Evolutionary conservation across 2,797 vertebrate genomes (phyloP).

Genomic region (Eulemur coronatus): DNA sequence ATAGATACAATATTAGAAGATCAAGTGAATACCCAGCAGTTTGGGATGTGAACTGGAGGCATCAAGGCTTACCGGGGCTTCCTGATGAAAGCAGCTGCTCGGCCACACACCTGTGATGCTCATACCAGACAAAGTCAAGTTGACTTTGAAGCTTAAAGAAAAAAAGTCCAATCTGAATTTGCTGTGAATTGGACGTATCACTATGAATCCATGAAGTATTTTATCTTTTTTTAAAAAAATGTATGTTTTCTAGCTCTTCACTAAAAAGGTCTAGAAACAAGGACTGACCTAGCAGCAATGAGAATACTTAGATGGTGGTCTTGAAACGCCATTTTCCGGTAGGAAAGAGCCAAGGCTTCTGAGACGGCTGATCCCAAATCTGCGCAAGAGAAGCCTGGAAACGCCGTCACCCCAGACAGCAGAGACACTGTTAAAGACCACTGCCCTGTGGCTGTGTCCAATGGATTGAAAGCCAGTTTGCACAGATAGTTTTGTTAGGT

Average conservation of each 20-base stretch:
- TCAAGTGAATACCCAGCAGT: not conserved
- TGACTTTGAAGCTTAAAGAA: not conserved
- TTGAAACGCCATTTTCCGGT: not conserved
- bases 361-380: not conserved
- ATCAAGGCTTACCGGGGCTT: not conserved
- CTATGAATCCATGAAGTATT: not conserved
- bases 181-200: not conserved
- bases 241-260: not conserved
- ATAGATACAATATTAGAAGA: not conserved
- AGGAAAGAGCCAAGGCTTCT: not conserved
- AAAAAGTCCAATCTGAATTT: not conserved
- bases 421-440: not conserved
- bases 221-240: not conserved
- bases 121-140: not conserved
- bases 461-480: not conserved
- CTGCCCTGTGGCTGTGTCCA: not conserved
- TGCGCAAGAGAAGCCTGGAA: not conserved
- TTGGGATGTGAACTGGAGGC: not conserved
- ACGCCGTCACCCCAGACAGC: not conserved
- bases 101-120: not conserved
- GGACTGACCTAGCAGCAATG: not conserved
- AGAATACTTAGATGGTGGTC: not conserved
- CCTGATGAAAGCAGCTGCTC: not conserved
- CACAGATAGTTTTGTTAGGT: not conserved
- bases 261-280: not conserved